Evolutionary conservation across 37 sponge, comb jelly and placozoan species (phyloP).

Genomic region (Mnemiopsis leidyi): DNA sequence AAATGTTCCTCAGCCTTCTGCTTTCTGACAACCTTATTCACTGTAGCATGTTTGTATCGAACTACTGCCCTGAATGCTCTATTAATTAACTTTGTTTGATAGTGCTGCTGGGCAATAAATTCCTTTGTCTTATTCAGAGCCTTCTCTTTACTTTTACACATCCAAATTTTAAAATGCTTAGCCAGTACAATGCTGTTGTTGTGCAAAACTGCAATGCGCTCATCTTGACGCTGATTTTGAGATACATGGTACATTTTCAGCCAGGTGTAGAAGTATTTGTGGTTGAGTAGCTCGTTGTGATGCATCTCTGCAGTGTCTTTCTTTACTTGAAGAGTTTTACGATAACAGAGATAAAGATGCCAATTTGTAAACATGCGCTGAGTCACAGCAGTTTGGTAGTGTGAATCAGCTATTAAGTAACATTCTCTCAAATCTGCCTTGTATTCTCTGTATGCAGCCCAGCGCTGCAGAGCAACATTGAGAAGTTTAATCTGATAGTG

Average conservation of each 20-base stretch:
- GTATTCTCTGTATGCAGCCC: slow-evolving; percentile 26
- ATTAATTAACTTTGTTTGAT: not conserved
- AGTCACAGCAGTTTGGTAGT: not conserved
- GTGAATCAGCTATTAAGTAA: not conserved
- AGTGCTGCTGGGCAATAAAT: not conserved
- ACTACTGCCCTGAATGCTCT: not conserved
- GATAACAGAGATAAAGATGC: slow-evolving; percentile 39
- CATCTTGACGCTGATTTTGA: slow-evolving; percentile 26
- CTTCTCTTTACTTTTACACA: not conserved
- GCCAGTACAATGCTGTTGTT: not conserved
- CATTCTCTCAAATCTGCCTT: slow-evolving; percentile 25
- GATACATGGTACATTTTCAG: not conserved
- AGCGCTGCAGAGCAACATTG: not conserved
- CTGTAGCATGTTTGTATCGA: not conserved
- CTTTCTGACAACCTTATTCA: not conserved
- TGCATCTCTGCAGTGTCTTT: slow-evolving; percentile 22
- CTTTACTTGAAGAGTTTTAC: slow-evolving; percentile 18
- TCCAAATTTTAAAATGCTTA: not conserved
- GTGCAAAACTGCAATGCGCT: slow-evolving; percentile 28
- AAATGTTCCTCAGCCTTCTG: not conserved
- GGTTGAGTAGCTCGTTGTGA: slow-evolving; percentile 12
- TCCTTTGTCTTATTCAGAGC: not conserved
- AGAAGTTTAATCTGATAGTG: slow-evolving; percentile 18
- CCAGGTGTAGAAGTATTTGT: slow-evolving; percentile 55
- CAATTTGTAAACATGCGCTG: slow-evolving; percentile 27